Base-by-base conservation (phyloP, 1,140 invertebrate species). In the Drosophila auraria region DNA sequence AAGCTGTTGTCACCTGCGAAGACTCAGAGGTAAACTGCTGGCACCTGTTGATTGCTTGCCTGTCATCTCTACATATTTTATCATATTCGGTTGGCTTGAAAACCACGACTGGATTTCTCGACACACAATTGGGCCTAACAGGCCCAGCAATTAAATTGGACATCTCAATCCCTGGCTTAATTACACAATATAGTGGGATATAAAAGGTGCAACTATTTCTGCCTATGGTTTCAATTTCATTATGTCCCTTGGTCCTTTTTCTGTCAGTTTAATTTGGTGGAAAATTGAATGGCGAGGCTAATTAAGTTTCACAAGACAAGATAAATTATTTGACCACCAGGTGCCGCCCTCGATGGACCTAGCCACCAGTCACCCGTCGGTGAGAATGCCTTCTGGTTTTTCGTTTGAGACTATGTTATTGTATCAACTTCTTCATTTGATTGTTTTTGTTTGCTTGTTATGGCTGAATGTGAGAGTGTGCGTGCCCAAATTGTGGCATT, bases 401-500 rank as follows among this genome's bases (percentile, higher is more conserved):
- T 30, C 12, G 20, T 20, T 44, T 30, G 11, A 8, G 36, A 8
- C 25, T 20, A 38, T 65, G 50, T 80, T 82, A 66, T 82, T 82
- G 72, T 82, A 68, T 70, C 70, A 80, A 60, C 68, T 53, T 75
- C 70, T 63, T 62, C 69, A 74, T 49, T 69, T 81, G 63, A 57
- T 63, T 72, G 57, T 60, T 56, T 66, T 64, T 54, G 40, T 70
- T 71, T 47, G 42, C 53, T 70, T 58, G 47, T 73, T 78, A 23
- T 63, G 47, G 8, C 54, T 42, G 17, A 30, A 23, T 36, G 54
- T 27, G 33, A 62, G 51, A 50, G 49, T 69, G 54, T 53, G 63
- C 59, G 64, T 83, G 73, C 36, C 74, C 81, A 89, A 87, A 84
- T 90, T 84, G 81, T 89, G 86, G 84, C 84, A 82, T 90, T 87